Conservation (phyloP, 2,113 vertebrate species). For the Cebus imitator region DNA sequence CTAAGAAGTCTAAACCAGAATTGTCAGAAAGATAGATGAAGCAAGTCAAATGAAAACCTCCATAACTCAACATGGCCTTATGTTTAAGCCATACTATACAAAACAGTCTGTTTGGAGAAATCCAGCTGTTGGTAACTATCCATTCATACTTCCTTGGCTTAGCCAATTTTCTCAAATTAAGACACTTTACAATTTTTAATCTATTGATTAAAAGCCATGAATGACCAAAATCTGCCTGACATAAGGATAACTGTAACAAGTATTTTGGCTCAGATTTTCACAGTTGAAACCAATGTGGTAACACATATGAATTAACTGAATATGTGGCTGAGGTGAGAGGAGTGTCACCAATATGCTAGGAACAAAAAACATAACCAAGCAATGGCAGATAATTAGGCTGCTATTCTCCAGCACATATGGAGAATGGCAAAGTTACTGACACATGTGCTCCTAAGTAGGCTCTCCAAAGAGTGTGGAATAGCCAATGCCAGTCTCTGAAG, state of each 20-base stretch:
- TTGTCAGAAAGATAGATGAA: slow-evolving; percentile 54
- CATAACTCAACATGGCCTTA: neutral
- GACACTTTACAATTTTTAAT: neutral
- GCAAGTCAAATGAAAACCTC: neutral
- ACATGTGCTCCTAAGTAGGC: neutral
- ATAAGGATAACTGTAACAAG: neutral
- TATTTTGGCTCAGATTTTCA: neutral
- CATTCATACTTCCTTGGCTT: neutral
- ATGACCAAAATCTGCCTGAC: neutral
- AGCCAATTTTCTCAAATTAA: neutral
- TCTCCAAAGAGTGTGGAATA: slow-evolving; percentile 1
- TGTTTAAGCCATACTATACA: neutral
- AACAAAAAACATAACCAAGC: slow-evolving; percentile 7
- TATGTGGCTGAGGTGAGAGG: neutral
- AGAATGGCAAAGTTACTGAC: neutral
- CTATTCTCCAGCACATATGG: neutral
- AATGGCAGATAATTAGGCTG: slow-evolving; percentile 17
- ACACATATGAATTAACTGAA: neutral
- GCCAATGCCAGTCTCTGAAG: slow-evolving; percentile 16
- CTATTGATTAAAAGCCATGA: neutral
- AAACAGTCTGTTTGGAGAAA: neutral
- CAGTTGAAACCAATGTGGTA: neutral
- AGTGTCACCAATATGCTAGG: neutral
- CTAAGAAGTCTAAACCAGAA: slow-evolving; percentile 62
- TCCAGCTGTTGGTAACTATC: neutral